Conservation (phyloP, 2,888 invertebrate species). For the Drosophila meridionalis region DNA sequence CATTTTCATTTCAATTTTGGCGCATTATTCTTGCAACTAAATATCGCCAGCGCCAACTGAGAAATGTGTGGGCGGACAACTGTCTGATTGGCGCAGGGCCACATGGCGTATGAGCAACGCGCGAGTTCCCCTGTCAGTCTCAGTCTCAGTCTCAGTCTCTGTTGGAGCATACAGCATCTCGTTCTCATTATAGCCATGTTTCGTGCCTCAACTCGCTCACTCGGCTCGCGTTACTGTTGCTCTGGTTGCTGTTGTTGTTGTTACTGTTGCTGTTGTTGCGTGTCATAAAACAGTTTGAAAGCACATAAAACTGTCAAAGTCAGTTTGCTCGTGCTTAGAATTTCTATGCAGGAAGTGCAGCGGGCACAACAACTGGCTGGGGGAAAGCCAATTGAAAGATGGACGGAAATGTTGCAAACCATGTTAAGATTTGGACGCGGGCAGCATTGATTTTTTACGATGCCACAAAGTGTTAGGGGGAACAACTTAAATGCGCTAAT, state of each 20-base stretch:
- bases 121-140: constrained; percentile 52
- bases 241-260: constrained; percentile 18
- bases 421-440: constrained; percentile 10
- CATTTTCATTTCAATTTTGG: constrained; percentile 78
- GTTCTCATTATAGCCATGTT: constrained; percentile 69
- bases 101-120: constrained; percentile 77
- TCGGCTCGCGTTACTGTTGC: constrained; percentile 25
- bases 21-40: constrained; percentile 77
- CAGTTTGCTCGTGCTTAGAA: constrained; percentile 64
- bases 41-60: constrained; percentile 52
- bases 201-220: constrained; percentile 42
- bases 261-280: constrained; percentile 59
- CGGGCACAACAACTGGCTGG: constrained; percentile 30
- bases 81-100: constrained; percentile 80
- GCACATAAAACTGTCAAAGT: constrained; percentile 84
- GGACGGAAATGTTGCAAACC: constrained; percentile 60
- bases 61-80: constrained; percentile 77
- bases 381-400: constrained; percentile 50
- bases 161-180: constrained; percentile 40
- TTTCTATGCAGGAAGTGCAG: constrained; percentile 73
- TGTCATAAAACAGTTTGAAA: constrained; percentile 85
- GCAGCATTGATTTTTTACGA: constrained; percentile 27
- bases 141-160: constrained; percentile 44
- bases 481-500: constrained; percentile 24
- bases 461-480: constrained; percentile 17